Conservation (phyloP, 2,113 vertebrate genomes). For the Pseudorectes ferrugineus region DNA sequence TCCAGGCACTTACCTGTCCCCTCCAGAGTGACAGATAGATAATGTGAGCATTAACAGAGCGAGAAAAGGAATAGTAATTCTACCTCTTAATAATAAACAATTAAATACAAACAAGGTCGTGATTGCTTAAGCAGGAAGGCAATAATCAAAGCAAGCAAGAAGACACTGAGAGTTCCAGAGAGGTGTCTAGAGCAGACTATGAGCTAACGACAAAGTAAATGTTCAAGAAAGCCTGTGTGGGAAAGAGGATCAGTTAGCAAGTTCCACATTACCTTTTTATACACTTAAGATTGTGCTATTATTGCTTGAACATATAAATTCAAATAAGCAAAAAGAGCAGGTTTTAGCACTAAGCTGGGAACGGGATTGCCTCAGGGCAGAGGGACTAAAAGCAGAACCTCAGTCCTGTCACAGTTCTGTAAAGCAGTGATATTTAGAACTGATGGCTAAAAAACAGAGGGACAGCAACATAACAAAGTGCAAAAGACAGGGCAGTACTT, state of each 20-base stretch:
- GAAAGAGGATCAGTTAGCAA: not conserved
- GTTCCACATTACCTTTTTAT: rapidly evolving
- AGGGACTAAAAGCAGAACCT: not conserved
- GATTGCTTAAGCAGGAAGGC: not conserved
- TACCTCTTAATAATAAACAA: not conserved
- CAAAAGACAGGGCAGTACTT: not conserved
- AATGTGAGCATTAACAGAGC: not conserved
- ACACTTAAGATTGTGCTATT: not conserved
- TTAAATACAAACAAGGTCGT: not conserved
- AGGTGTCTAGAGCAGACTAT: not conserved
- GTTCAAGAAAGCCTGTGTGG: not conserved
- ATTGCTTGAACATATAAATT: not conserved
- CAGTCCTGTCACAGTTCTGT: not conserved
- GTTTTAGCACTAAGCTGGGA: not conserved
- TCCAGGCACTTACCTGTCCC: not conserved
- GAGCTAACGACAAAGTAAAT: not conserved
- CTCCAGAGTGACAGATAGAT: not conserved
- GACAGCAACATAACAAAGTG: not conserved
- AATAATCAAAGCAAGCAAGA: not conserved
- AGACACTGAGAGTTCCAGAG: not conserved
- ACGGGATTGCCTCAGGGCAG: not conserved
- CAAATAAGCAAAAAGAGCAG: not conserved
- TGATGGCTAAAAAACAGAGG: not conserved
- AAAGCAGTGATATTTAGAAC: not conserved
- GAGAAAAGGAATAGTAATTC: not conserved